A percentile compares a stretch with the other conserved stretches of the same genome.
phyloP scores from a whole-genome alignment of 1,140 invertebrate genomes.

The Scaptodrosophila lebanonensis region DNA sequence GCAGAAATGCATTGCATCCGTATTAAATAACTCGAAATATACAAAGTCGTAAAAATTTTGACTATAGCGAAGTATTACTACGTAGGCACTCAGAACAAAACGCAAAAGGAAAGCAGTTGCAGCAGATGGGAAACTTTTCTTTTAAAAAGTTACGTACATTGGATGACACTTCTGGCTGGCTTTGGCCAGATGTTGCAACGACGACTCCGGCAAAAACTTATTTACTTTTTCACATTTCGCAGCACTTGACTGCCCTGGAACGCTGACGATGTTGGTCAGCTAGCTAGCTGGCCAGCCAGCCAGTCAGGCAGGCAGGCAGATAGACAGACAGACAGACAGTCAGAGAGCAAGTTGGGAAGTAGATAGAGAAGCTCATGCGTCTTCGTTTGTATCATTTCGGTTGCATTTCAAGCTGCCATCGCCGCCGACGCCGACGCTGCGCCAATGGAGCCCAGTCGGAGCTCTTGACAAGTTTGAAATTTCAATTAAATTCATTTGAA shows the following conservation, averaged over 20 bases:
- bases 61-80: conserved; percentile 11
- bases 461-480: conserved; percentile 73
- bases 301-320: no score
- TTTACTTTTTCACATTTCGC: conserved; percentile 68
- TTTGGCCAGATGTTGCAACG: conserved; percentile 63
- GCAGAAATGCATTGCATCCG: conserved; percentile 25
- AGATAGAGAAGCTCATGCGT: conserved; percentile 32
- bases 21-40: conserved; percentile 50
- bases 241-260: conserved; percentile 45
- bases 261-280: no score
- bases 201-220: conserved; percentile 63
- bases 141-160: conserved; percentile 72
- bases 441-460: conserved; percentile 8
- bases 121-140: conserved; percentile 59
- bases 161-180: conserved; percentile 60
- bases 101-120: conserved; percentile 32
- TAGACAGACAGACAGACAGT: no score
- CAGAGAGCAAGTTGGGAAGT: no score
- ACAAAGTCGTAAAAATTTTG: conserved; percentile 35
- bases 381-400: conserved; percentile 39
- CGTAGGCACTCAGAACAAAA: conserved; percentile 11
- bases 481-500: conserved; percentile 75
- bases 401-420: neutral
- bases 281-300: no score
- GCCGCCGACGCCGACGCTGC: neutral